These are phyloP conservation scores for Microcebus tavaratra DNA, from an alignment of 2,113 vertebrate species.

Conservation along the genomic window DNA sequence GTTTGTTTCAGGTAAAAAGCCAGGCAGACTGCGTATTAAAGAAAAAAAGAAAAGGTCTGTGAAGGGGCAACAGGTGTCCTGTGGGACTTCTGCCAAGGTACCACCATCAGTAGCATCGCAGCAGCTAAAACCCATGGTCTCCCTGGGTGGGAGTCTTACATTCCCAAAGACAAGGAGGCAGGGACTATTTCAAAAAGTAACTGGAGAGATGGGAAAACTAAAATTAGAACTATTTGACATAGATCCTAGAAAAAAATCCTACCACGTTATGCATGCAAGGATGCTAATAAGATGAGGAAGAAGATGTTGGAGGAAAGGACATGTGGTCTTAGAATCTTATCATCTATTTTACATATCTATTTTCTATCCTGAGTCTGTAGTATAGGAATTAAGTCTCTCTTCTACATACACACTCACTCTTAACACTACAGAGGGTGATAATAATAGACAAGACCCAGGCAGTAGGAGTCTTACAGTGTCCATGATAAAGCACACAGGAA, in stretches of 20 bases:
- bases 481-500: neutral
- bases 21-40: neutral
- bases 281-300: neutral
- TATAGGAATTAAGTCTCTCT: neutral
- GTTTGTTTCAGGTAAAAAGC: conserved; percentile 23
- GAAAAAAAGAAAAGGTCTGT: neutral
- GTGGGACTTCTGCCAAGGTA: neutral
- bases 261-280: neutral
- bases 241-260: neutral
- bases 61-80: conserved; percentile 7
- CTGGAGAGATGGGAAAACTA: conserved; percentile 35
- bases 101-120: neutral
- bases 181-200: conserved; percentile 14
- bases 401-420: neutral
- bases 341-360: conserved; percentile 30
- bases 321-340: neutral
- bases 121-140: neutral
- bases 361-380: conserved; percentile 3
- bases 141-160: neutral
- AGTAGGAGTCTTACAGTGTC: neutral
- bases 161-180: conserved; percentile 28
- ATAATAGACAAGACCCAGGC: neutral
- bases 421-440: neutral
- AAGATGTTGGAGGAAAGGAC: neutral
- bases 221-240: conserved; percentile 17